A percentile compares a stretch with the other conserved stretches of the same genome.
These are phyloP conservation scores for Sebastes matsubarae DNA, from an alignment of 2,797 vertebrate species.

Conservation along the genomic window DNA sequence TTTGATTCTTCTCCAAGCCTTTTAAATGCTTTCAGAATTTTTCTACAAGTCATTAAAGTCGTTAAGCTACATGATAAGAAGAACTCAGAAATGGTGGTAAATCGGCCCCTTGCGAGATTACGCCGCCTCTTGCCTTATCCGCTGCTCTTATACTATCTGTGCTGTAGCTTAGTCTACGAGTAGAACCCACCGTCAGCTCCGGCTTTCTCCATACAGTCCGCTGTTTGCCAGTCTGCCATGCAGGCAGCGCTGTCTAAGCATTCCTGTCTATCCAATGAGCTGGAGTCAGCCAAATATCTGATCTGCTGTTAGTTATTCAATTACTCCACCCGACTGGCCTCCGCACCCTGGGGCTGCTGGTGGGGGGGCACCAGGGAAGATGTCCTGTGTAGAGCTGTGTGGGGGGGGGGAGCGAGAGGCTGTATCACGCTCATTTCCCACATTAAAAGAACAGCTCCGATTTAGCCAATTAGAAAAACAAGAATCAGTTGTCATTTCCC, in stretches of 20 bases:
- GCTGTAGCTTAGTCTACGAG: neutral
- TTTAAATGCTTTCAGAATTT: slow-evolving; percentile 44
- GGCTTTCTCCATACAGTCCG: neutral
- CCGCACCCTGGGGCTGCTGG: slow-evolving; percentile 42
- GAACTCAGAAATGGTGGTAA: slow-evolving; percentile 41
- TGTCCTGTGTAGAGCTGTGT: neutral
- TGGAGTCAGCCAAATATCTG: slow-evolving; percentile 70
- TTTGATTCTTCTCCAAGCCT: slow-evolving; percentile 49
- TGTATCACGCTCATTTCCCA: slow-evolving; percentile 57
- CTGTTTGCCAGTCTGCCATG: slow-evolving; percentile 32
- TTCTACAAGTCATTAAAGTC: slow-evolving; percentile 65
- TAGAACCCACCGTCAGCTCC: slow-evolving; percentile 1
- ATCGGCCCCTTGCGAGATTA: slow-evolving; percentile 43
- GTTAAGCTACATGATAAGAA: slow-evolving; percentile 63
- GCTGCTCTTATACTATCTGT: neutral
- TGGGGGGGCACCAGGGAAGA: slow-evolving; percentile 30
- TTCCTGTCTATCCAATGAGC: slow-evolving; percentile 62
- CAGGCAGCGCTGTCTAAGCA: slow-evolving; percentile 57
- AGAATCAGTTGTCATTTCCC: slow-evolving; percentile 54
- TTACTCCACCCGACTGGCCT: slow-evolving; percentile 60
- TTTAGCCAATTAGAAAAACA: slow-evolving; percentile 74
- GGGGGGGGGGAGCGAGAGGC: neutral
- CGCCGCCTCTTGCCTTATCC: slow-evolving; percentile 8
- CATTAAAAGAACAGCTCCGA: slow-evolving; percentile 62
- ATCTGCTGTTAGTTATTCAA: slow-evolving; percentile 74